Conservation (phyloP, 2,888 invertebrate genomes). For the Lathronympha strigana region DNA sequence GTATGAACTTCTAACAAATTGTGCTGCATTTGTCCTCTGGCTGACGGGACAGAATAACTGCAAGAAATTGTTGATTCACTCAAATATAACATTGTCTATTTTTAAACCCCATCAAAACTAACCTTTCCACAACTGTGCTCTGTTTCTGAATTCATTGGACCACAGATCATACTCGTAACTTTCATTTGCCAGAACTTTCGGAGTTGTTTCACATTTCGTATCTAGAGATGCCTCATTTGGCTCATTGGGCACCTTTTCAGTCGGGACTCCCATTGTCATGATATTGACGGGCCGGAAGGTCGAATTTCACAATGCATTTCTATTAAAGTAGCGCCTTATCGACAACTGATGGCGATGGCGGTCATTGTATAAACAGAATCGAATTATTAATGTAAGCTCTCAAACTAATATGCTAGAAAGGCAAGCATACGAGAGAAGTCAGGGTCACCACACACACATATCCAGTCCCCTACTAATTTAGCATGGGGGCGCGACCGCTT, state of each 20-base stretch:
- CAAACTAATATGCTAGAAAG: too few species aligned
- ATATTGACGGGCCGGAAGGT: not conserved
- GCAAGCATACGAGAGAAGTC: too few species aligned
- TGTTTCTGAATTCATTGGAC: slow-evolving; percentile 65
- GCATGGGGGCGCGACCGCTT: too few species aligned
- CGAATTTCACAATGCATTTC: not conserved
- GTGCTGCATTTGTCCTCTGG: too few species aligned
- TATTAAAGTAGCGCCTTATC: not conserved
- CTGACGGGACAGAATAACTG: too few species aligned
- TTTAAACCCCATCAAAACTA: not conserved
- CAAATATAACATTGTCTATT: not conserved
- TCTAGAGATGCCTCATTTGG: not conserved
- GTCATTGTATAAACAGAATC: too few species aligned
- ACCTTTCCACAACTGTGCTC: slow-evolving; percentile 75
- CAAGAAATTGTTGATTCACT: too few species aligned
- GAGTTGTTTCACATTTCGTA: not conserved
- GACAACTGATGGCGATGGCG: too few species aligned
- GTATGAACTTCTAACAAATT: too few species aligned
- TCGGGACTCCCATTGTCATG: slow-evolving; percentile 23
- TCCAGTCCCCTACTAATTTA: too few species aligned
- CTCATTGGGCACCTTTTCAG: not conserved
- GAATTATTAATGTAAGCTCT: too few species aligned
- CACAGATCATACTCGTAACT: slow-evolving; percentile 47
- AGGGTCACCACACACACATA: too few species aligned
- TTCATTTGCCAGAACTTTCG: slow-evolving; percentile 6